phyloP scores from a whole-genome alignment of 2,797 vertebrate species.

The Harpagifer antarcticus region DNA sequence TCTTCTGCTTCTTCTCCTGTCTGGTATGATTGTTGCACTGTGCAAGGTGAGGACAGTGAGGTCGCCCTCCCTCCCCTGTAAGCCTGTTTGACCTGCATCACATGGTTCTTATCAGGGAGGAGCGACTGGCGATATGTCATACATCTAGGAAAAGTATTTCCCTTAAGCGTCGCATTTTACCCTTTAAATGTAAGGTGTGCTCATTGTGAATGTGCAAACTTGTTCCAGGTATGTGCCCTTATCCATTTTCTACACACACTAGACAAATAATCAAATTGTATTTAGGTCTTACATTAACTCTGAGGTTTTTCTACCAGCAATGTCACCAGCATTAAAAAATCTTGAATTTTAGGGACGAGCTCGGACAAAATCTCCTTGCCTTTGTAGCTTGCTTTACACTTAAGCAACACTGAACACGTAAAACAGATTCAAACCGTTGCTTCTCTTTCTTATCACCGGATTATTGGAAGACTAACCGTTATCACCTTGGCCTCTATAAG shows the following conservation, averaged over 20 bases:
- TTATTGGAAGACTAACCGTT: slow-evolving; percentile 53
- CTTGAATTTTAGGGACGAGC: neutral
- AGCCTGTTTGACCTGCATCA: slow-evolving; percentile 64
- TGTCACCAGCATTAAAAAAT: neutral
- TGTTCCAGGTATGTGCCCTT: slow-evolving; percentile 9
- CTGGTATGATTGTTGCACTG: slow-evolving; percentile 20
- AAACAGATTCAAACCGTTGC: slow-evolving; percentile 30
- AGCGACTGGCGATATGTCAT: slow-evolving; percentile 30
- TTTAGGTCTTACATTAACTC: neutral
- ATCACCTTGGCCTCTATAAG: slow-evolving; percentile 60
- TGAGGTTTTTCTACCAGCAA: neutral
- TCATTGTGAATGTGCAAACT: slow-evolving; percentile 30
- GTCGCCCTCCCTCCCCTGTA: slow-evolving; percentile 36
- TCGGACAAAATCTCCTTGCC: neutral
- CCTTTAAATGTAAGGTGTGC: slow-evolving; percentile 5
- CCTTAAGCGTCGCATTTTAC: neutral
- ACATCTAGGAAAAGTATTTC: slow-evolving; percentile 39
- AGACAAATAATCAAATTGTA: neutral
- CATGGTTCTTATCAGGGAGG: slow-evolving; percentile 70
- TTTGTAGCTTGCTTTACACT: slow-evolving; percentile 21
- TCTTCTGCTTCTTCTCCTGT: slow-evolving; percentile 1
- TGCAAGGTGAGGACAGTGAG: slow-evolving; percentile 26
- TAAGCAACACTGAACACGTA: slow-evolving; percentile 31
- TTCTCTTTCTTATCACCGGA: slow-evolving; percentile 58
- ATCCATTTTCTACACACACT: slow-evolving; percentile 8